Percentiles rank a stretch among this genome's conserved stretches.
phyloP scores from a whole-genome alignment of 2,888 invertebrate genomes.

The Tetropium fuscum region DNA sequence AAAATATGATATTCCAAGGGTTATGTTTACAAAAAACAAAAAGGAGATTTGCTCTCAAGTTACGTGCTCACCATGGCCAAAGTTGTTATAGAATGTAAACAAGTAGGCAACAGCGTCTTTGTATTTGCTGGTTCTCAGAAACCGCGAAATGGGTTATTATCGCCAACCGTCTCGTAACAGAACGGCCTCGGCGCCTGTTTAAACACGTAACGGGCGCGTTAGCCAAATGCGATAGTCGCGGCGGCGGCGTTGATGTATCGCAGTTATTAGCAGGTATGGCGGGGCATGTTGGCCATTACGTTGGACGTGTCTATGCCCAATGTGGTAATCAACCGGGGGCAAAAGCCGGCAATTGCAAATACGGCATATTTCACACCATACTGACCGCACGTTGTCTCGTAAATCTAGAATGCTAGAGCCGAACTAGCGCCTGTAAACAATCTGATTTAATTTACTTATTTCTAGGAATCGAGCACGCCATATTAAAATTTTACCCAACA shows the following conservation, averaged over 20 bases:
- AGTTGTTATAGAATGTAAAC: no score
- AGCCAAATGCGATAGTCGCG: constrained; percentile 1
- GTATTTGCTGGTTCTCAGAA: constrained; percentile 3
- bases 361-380: constrained; percentile 28
- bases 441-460: no score
- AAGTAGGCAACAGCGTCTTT: neutral
- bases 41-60: no score
- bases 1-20: no score
- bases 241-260: constrained; percentile 30
- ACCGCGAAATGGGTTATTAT: neutral
- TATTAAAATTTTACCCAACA: no score
- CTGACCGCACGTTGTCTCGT: constrained; percentile 16
- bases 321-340: constrained; percentile 29
- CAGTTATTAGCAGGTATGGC: constrained; percentile 36
- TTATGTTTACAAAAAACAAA: no score
- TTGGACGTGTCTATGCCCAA: constrained; percentile 27
- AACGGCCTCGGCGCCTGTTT: neutral
- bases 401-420: constrained; percentile 9
- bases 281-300: constrained; percentile 34
- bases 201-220: neutral
- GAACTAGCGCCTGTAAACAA: no score
- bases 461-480: no score
- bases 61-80: no score
- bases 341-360: constrained; percentile 29
- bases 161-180: neutral